Base-by-base conservation (phyloP, 2,888 invertebrate species). In the Apotomis turbidana region DNA sequence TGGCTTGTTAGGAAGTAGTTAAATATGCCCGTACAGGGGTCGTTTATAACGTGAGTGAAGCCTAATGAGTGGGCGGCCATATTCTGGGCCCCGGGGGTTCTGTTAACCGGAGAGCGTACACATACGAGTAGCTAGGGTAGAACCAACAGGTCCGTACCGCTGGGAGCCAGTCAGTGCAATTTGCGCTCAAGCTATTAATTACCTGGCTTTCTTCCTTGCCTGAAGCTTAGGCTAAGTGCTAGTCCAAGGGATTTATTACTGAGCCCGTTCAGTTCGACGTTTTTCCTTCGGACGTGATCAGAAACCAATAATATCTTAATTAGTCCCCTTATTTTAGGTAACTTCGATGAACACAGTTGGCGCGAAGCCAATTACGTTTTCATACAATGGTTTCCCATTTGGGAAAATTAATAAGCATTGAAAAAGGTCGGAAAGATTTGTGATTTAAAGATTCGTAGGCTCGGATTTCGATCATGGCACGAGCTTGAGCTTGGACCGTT, bases 181-280 rank as follows among this genome's bases (percentile, higher is more conserved):
- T 83, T 83, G 81, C 76, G 76, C 74, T 78, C 76, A 75, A 77
- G 76, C 80, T 80, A 83, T 83, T 82, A 85, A 82, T 84, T 81
- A 83, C 79, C 78, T 78, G 78, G 81, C 78, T 83, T 77, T 77
- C 74, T 74, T 74, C 74, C 68, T 78, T 81, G 62, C 68, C 57
- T 52, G 44, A 44, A 68, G 71, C 67, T 52, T 51, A 51, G n/a
- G 61, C 57, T 44, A 51, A 71, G n/a, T 51, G 61, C 49, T 68
- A 61, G 57, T 61, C 15, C 41, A 6, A 51, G 12, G 51, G 55
- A 57, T 61, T 71, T 71, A 71, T 67, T 61, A 51, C 55, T 4
- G 27, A 13, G n/a, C 49, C 36, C 54, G 46, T 46, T n/a, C 54
- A 41, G n/a, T n/a, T 52, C 13, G 6, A 15, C 8, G 52, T 69